Evolutionary conservation across 2,888 invertebrate species (phyloP).

Genomic region (Brassicogethes aeneus): DNA sequence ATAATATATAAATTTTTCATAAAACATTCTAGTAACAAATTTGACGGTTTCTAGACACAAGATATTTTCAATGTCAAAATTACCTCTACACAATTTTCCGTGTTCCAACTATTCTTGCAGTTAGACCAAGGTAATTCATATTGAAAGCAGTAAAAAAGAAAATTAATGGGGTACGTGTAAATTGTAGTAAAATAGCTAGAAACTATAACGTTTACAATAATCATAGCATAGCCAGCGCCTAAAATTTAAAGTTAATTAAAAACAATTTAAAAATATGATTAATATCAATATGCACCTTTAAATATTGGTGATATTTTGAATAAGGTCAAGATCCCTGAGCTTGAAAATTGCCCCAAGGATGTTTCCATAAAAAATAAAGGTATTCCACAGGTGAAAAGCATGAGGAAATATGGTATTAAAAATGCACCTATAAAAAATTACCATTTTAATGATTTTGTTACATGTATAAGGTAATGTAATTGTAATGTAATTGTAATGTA

Average conservation of each 20-base stretch:
- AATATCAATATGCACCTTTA: constrained; percentile 53
- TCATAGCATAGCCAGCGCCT: constrained; percentile 82
- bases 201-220: constrained; percentile 71
- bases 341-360: constrained; percentile 75
- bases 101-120: constrained; percentile 79
- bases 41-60: no score
- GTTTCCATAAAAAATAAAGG: constrained; percentile 85
- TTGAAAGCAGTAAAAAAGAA: constrained; percentile 62
- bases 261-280: neutral
- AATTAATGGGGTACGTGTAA: constrained; percentile 76
- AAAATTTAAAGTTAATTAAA: constrained; percentile 14
- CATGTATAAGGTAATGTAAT: no score
- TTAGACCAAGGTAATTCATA: constrained; percentile 65
- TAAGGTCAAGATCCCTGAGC: constrained; percentile 71
- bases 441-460: no score
- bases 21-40: no score
- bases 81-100: constrained; percentile 59
- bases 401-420: constrained; percentile 75
- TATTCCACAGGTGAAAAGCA: constrained; percentile 73
- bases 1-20: no score
- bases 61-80: no score
- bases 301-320: constrained; percentile 76
- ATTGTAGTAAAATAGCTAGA: constrained; percentile 79
- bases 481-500: no score
- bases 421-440: constrained; percentile 66